These are phyloP conservation scores for Halichoeres trimaculatus DNA, from an alignment of 2,113 vertebrate species.

Conservation along the genomic window DNA sequence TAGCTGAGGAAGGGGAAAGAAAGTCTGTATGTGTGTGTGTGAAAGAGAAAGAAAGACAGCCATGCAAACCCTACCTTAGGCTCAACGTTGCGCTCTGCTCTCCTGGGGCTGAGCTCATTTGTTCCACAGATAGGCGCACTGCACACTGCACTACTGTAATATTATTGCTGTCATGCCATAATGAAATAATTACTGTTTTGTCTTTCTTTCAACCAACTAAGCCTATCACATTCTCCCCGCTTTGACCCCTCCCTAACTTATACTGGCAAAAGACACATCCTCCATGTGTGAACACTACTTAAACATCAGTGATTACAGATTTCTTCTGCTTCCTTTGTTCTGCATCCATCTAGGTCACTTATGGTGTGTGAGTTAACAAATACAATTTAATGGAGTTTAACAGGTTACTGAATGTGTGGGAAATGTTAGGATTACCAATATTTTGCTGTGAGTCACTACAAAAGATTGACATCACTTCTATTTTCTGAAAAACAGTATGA, in stretches of 20 bases:
- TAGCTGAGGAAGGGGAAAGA: constrained; percentile 81
- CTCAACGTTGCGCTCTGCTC: constrained; percentile 87
- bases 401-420: background rate
- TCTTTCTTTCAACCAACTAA: constrained; percentile 67
- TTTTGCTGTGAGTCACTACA: background rate
- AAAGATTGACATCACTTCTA: too few relatives aligned
- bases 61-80: constrained; percentile 87
- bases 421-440: background rate
- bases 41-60: constrained; percentile 78
- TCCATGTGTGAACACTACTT: constrained; percentile 69
- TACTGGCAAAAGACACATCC: constrained; percentile 43
- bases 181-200: constrained; percentile 88
- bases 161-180: constrained; percentile 85
- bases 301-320: constrained; percentile 61
- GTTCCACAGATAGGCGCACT: constrained; percentile 85
- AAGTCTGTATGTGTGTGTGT: constrained; percentile 26
- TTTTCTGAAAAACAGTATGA: too few relatives aligned
- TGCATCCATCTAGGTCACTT: constrained; percentile 4
- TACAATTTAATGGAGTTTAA: constrained; percentile 4
- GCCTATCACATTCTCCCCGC: constrained; percentile 39
- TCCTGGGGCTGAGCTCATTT: constrained; percentile 89
- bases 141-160: constrained; percentile 80
- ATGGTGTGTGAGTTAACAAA: background rate
- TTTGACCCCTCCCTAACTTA: constrained; percentile 35
- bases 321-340: constrained; percentile 25